phyloP scores from a whole-genome alignment of 1,140 invertebrate genomes.

The honey bee (Apis mellifera) region DNA sequence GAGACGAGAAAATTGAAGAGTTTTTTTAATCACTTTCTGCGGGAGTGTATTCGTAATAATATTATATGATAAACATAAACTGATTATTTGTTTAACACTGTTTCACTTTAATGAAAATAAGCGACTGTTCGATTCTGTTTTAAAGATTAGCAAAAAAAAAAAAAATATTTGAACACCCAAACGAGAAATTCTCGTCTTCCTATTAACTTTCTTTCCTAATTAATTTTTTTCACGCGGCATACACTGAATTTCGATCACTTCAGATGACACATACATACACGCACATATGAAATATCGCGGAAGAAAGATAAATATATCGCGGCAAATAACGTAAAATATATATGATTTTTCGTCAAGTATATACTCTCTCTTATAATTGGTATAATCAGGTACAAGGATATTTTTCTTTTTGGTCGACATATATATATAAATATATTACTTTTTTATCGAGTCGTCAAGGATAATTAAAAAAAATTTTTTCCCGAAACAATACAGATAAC shows the following conservation, averaged over 20 bases:
- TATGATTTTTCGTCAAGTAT: too few species aligned
- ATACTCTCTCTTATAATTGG: too few species aligned
- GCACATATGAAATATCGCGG: not conserved
- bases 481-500: not conserved
- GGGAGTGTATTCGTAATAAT: not conserved
- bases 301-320: not conserved
- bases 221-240: not conserved
- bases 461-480: not conserved
- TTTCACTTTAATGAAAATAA: not conserved
- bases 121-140: not conserved
- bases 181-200: not conserved
- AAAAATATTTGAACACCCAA: not conserved
- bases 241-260: not conserved
- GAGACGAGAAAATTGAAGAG: not conserved
- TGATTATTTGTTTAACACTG: too few species aligned
- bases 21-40: conserved; percentile 10
- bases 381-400: too few species aligned
- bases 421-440: too few species aligned
- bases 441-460: too few species aligned
- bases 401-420: too few species aligned
- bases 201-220: not conserved
- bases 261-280: not conserved
- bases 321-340: too few species aligned
- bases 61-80: not conserved
- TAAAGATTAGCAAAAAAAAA: not conserved